These are phyloP conservation scores for Anseranas semipalmata DNA, from an alignment of 2,113 vertebrate genomes.

Conservation along the genomic window DNA sequence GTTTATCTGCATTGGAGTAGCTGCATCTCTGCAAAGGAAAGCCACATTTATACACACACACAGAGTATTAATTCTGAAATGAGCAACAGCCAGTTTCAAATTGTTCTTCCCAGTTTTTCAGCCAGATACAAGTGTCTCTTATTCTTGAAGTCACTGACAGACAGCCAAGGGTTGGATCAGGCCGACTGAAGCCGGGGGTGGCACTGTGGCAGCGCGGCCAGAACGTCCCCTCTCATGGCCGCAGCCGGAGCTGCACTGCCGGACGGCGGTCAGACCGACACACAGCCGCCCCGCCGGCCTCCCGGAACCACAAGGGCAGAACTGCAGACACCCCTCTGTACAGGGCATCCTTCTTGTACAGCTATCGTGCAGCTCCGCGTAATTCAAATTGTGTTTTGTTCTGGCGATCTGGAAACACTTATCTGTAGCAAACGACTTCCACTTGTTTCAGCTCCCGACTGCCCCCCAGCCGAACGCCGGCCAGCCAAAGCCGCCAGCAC, in stretches of 20 bases:
- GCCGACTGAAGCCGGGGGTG: not conserved
- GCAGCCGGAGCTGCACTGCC: not conserved
- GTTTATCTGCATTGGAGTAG: too few relatives aligned
- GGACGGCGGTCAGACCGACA: not conserved
- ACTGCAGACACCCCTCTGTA: not conserved
- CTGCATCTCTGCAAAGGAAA: not conserved
- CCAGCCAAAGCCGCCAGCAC: not conserved
- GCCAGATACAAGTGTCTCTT: constrained; percentile 82
- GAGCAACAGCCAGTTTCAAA: not conserved
- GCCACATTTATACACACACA: too few relatives aligned
- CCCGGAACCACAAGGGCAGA: not conserved
- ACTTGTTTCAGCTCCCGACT: not conserved
- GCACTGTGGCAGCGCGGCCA: too few relatives aligned
- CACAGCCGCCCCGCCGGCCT: not conserved
- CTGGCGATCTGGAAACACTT: not conserved
- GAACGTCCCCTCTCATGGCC: not conserved
- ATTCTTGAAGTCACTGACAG: constrained; percentile 80
- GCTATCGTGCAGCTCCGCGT: too few relatives aligned
- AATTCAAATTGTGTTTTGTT: not conserved
- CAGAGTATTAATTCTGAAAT: not conserved
- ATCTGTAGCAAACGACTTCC: not conserved
- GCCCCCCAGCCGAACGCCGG: not conserved
- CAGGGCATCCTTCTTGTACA: not conserved
- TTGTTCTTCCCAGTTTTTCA: not conserved
- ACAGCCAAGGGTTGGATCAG: constrained; percentile 73